phyloP scores from a whole-genome alignment of 2,888 invertebrate species.

The Pasiphila rectangulata region DNA sequence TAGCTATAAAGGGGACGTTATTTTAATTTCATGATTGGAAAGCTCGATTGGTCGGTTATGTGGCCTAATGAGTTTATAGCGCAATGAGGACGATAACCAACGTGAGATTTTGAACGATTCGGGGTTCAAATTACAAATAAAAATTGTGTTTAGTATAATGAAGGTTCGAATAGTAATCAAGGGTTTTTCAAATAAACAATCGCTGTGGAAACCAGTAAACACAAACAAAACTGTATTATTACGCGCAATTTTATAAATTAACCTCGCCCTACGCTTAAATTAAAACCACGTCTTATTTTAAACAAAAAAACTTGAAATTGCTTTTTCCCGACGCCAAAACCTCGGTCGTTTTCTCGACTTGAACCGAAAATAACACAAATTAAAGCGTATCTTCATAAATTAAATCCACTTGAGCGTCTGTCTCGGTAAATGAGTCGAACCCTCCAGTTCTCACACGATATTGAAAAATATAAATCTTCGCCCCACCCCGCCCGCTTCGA shows the following conservation, averaged over 20 bases:
- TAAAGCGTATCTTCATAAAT: constrained; percentile 65
- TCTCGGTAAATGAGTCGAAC: constrained; percentile 43
- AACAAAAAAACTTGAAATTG: neutral
- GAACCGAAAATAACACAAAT: constrained; percentile 47
- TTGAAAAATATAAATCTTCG: constrained; percentile 75
- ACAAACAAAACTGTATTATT: neutral
- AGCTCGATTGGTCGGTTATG: constrained; percentile 79
- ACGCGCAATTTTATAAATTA: neutral
- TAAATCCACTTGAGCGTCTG: constrained; percentile 58
- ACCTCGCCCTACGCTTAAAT: neutral
- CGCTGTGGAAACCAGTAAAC: neutral
- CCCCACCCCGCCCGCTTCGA: constrained; percentile 57
- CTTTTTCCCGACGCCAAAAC: neutral
- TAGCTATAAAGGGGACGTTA: constrained; percentile 76
- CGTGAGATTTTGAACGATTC: constrained; percentile 51
- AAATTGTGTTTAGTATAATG: too few relatives aligned
- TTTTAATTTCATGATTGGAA: constrained; percentile 81
- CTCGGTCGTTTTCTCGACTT: constrained; percentile 20
- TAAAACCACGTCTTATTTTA: neutral
- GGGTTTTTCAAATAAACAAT: too few relatives aligned
- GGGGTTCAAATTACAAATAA: constrained; percentile 48
- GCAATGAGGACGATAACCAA: constrained; percentile 67
- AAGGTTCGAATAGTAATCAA: too few relatives aligned
- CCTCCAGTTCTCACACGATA: constrained; percentile 64
- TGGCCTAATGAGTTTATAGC: constrained; percentile 77